Base-by-base conservation (phyloP, 2,113 vertebrate species). In the Ammodramus savannarum region DNA sequence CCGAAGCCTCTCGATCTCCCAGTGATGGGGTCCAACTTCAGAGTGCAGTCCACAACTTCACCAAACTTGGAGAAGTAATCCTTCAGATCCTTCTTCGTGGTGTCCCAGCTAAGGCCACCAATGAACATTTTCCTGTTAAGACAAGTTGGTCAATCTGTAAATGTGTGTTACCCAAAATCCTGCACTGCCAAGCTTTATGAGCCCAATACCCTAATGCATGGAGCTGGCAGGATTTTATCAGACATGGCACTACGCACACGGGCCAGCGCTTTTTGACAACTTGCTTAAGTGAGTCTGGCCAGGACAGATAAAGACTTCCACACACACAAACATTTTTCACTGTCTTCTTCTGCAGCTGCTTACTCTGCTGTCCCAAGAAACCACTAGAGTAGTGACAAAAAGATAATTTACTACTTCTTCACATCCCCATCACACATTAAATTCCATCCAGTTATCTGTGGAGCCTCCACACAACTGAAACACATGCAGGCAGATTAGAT, bases 91-190 rank as follows among this genome's bases (percentile, higher is more conserved):
- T 99, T 99, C 98, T 99, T 99, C 16, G 99, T 99, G 27, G 99
- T 99, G 98, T 99, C 99, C 99, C 99, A 99, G 98, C 99, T 99
- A 94, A 99, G 98, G 52, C 99, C 99, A 32, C 99, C 99, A 8
- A 99, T 99, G 97, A 99, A 99, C 99, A 99, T 99, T 96, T 99
- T 99, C 98, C 99, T 99, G 97, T 93, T 87, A 95, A 97, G 82
- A 98, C 89, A 98, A 97, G 76, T 96, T 6, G 75, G 91, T 94
- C 96, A 90, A 93, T 81, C 87, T 83, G 66, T 93, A 71, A 92
- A 32, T 1, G 5, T 21, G 5, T 26, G 54, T 62, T n/a, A 92
- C 19, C 18, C 46, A 27, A 89, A 82, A 73, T 31, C 36, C 66
- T 49, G 48, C 9, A 17, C 76, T 38, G 32, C 26, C 67, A 41